A percentile compares a stretch with the other conserved stretches of the same genome.
Conservation (phyloP, 2,113 vertebrate species). For the Perca schrenkii region DNA sequence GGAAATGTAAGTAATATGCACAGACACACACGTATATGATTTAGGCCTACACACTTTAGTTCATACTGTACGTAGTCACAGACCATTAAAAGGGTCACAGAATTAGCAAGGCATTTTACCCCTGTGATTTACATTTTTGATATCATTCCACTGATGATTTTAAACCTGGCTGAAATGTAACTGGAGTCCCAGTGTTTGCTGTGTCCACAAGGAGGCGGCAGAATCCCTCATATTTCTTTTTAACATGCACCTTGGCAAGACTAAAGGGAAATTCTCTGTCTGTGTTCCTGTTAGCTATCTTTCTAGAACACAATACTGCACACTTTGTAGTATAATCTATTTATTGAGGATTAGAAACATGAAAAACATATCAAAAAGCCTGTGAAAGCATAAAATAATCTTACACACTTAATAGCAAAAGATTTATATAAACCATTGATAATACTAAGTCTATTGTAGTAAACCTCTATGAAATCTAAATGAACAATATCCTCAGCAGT, state of each 20-base stretch:
- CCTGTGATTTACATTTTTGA: not conserved
- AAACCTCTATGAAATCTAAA: conserved; percentile 38
- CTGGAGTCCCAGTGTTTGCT: not conserved
- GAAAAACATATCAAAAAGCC: conserved; percentile 65
- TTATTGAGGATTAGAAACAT: conserved; percentile 77
- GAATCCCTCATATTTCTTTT: not conserved
- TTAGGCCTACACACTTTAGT: not conserved
- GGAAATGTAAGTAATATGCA: not conserved
- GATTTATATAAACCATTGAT: conserved; percentile 58
- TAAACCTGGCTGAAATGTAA: not conserved
- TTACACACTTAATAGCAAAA: conserved; percentile 62
- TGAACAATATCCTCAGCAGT: conserved; percentile 46
- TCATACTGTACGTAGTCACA: not conserved
- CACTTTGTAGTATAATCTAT: conserved; percentile 34
- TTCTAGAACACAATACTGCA: conserved; percentile 28
- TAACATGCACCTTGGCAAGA: not conserved
- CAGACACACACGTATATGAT: not conserved
- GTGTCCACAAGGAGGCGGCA: conserved; percentile 36
- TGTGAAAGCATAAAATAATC: conserved; percentile 62
- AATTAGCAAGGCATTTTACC: not conserved
- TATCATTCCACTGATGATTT: not conserved
- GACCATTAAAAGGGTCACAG: not conserved
- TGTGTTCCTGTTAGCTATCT: not conserved
- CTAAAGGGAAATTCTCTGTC: not conserved
- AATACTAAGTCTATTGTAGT: conserved; percentile 37